Conservation (phyloP, 2,888 invertebrate genomes). For the Lypha dubia region DNA sequence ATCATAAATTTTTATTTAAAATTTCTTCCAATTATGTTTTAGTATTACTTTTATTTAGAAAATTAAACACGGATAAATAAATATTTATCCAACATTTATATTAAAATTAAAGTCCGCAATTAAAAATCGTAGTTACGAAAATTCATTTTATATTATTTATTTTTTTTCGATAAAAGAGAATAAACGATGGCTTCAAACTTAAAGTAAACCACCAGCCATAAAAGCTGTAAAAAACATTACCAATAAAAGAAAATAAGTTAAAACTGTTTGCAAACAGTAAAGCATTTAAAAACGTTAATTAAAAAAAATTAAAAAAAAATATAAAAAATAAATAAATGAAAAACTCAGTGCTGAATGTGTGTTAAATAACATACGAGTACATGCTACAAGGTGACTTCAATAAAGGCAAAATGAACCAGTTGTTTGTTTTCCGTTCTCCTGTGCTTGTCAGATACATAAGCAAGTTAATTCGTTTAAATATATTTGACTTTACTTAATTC, state of each 20-base stretch:
- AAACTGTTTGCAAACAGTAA: conserved; percentile 18
- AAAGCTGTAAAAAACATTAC: conserved; percentile 34
- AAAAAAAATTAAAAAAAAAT: conserved; percentile 38
- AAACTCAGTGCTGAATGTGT: conserved; percentile 37
- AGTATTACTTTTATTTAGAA: conserved; percentile 25
- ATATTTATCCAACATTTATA: conserved; percentile 51
- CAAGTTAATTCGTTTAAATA: neutral
- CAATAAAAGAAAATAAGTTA: conserved; percentile 15
- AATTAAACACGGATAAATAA: conserved; percentile 40
- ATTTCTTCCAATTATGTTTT: conserved; percentile 51
- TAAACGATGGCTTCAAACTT: conserved; percentile 52
- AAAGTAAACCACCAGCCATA: conserved; percentile 60
- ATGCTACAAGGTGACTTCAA: conserved; percentile 58
- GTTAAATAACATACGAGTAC: conserved; percentile 48
- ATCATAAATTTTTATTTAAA: neutral
- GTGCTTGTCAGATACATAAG: conserved; percentile 7
- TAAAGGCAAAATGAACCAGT: conserved; percentile 44
- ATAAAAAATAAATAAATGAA: conserved; percentile 35
- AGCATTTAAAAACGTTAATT: conserved; percentile 57
- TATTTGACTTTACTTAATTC: no score
- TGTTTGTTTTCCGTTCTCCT: conserved; percentile 34
- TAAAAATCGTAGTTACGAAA: conserved; percentile 42
- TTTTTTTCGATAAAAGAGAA: conserved; percentile 10
- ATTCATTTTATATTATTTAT: conserved; percentile 1
- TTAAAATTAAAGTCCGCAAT: conserved; percentile 60